Evolutionary conservation across 2,888 invertebrate species (phyloP).

Genomic region (Melanargia galathea): DNA sequence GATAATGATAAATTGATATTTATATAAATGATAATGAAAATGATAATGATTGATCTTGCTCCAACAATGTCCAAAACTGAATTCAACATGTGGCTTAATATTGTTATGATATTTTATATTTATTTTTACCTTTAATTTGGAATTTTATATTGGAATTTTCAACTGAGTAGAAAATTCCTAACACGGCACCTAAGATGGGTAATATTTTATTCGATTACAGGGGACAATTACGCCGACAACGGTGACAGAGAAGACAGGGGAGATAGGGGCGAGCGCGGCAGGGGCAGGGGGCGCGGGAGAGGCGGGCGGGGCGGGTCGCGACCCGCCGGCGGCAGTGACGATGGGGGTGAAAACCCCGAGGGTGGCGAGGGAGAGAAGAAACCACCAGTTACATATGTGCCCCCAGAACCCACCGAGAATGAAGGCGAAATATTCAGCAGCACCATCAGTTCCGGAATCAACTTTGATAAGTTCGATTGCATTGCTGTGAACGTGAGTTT

Average conservation of each 20-base stretch:
- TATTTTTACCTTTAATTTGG: too few relatives aligned
- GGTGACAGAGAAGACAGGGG: constrained; percentile 55
- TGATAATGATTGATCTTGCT: too few relatives aligned
- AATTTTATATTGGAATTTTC: too few relatives aligned
- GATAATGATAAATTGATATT: too few relatives aligned
- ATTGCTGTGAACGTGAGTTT: constrained; percentile 91
- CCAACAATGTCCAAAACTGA: too few relatives aligned
- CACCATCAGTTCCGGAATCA: constrained; percentile 91
- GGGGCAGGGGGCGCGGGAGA: constrained; percentile 45
- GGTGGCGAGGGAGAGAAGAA: constrained; percentile 67
- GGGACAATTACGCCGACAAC: constrained; percentile 36
- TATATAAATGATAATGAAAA: too few relatives aligned
- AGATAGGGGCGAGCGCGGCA: constrained; percentile 51
- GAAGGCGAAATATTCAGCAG: constrained; percentile 87
- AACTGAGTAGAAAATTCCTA: too few relatives aligned
- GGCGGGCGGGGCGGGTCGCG: constrained; percentile 43
- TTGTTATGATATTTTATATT: too few relatives aligned
- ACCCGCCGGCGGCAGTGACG: constrained; percentile 41
- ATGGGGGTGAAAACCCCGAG: constrained; percentile 46
- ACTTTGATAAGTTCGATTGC: constrained; percentile 94
- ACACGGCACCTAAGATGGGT: too few relatives aligned
- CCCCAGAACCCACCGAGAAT: constrained; percentile 87
- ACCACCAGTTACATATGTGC: constrained; percentile 83
- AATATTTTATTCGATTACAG: constrained; percentile 19
- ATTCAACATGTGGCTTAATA: too few relatives aligned